A percentile compares a stretch with the other conserved stretches of the same genome.
phyloP scores from a whole-genome alignment of 2,888 invertebrate genomes.

The Idaea straminata region DNA sequence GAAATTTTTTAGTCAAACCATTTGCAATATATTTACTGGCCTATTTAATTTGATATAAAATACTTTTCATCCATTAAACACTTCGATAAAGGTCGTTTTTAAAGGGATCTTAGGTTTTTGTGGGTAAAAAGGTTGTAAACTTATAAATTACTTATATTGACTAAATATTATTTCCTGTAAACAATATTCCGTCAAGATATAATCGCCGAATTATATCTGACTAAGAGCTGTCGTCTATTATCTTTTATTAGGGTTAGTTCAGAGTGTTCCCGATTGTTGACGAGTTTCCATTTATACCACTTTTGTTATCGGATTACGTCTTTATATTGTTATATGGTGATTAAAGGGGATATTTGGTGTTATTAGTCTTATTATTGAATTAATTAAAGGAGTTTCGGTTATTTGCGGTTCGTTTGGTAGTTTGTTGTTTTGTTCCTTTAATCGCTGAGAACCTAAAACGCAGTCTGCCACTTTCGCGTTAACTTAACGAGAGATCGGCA shows the following conservation, averaged over 20 bases:
- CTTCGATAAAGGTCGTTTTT: too few relatives aligned
- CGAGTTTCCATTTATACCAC: constrained; percentile 29
- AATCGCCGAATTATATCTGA: constrained; percentile 32
- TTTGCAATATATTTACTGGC: too few relatives aligned
- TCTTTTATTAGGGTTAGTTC: constrained; percentile 49
- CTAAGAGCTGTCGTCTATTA: constrained; percentile 51
- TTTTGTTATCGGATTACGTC: constrained; percentile 25
- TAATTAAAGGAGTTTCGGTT: neutral
- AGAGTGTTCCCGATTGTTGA: constrained; percentile 31
- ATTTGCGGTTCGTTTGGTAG: neutral
- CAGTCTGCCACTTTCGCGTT: too few relatives aligned
- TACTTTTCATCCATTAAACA: too few relatives aligned
- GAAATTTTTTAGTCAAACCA: too few relatives aligned
- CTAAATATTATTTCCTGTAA: neutral
- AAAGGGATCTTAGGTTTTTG: too few relatives aligned
- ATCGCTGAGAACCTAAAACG: neutral
- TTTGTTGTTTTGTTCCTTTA: neutral
- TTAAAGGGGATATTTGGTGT: neutral
- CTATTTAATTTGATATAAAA: too few relatives aligned
- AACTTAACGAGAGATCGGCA: too few relatives aligned
- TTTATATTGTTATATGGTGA: constrained; percentile 17
- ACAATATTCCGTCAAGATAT: constrained; percentile 45
- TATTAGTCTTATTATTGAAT: neutral
- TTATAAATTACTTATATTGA: too few relatives aligned
- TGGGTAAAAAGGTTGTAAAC: too few relatives aligned